Conservation (phyloP, 2,797 vertebrate genomes). For the Antrozous pallidus region DNA sequence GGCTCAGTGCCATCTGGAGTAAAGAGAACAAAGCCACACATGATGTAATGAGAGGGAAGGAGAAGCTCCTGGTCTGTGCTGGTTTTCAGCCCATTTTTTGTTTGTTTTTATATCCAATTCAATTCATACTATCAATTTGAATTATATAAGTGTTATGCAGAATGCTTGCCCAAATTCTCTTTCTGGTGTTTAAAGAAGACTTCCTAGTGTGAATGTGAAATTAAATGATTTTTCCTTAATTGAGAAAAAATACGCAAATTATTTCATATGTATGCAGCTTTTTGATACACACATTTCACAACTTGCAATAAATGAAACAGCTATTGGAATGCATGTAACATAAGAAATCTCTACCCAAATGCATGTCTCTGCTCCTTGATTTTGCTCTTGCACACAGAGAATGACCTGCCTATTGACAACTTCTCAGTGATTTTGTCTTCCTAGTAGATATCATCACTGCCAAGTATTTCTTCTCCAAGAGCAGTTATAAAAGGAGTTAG, state of each 20-base stretch:
- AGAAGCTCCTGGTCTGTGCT: no score
- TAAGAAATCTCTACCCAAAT: background rate
- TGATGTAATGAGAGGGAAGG: no score
- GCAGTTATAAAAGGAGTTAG: background rate
- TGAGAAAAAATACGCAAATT: background rate
- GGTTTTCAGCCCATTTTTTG: no score
- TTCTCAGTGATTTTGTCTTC: background rate
- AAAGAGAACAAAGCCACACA: no score
- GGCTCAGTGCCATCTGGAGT: no score
- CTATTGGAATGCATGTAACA: background rate
- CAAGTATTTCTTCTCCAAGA: background rate
- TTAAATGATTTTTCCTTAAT: slow-evolving; percentile 20
- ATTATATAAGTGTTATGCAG: background rate
- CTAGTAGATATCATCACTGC: background rate
- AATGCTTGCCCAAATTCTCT: background rate
- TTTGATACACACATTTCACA: background rate
- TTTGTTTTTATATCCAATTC: background rate
- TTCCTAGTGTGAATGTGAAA: slow-evolving; percentile 28
- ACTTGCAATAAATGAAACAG: background rate
- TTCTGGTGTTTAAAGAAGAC: background rate
- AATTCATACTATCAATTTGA: background rate
- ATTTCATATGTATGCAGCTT: background rate
- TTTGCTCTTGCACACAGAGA: background rate
- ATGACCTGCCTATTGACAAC: background rate
- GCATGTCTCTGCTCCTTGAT: background rate